Conservation (phyloP, 1,140 invertebrate genomes). For the Drosophila suzukii region DNA sequence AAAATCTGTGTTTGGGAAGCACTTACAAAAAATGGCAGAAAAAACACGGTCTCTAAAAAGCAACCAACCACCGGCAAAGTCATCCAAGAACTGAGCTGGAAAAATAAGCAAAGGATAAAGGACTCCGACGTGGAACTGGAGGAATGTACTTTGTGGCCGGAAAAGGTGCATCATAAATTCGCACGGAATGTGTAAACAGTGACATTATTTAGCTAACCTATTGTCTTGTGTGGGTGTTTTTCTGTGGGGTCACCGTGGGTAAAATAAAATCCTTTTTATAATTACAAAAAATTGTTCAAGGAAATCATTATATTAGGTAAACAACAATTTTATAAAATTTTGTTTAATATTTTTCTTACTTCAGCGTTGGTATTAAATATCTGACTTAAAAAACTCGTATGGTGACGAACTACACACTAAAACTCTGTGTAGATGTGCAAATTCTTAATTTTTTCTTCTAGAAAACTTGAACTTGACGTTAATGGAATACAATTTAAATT, state of each 20-base stretch:
- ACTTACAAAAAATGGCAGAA: not conserved
- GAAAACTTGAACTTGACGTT: too few relatives aligned
- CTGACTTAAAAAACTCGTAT: too few relatives aligned
- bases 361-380: too few relatives aligned
- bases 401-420: too few relatives aligned
- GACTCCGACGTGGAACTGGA: not conserved
- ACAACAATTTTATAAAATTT: not conserved
- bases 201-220: conserved; percentile 65
- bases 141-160: conserved; percentile 3
- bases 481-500: too few relatives aligned
- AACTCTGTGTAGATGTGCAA: too few relatives aligned
- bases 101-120: conserved; percentile 2
- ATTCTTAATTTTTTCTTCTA: too few relatives aligned
- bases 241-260: conserved; percentile 28
- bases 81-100: conserved; percentile 36
- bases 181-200: conserved; percentile 62
- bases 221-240: conserved; percentile 28
- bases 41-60: not conserved
- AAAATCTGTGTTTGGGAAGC: not conserved
- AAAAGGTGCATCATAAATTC: conserved; percentile 48
- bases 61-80: conserved; percentile 34
- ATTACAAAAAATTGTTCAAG: too few relatives aligned
- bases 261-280: too few relatives aligned
- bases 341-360: too few relatives aligned
- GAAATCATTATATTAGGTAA: too few relatives aligned